These are phyloP conservation scores for Drosophila eugracilis DNA, from an alignment of 1,140 invertebrate genomes.

Conservation along the genomic window DNA sequence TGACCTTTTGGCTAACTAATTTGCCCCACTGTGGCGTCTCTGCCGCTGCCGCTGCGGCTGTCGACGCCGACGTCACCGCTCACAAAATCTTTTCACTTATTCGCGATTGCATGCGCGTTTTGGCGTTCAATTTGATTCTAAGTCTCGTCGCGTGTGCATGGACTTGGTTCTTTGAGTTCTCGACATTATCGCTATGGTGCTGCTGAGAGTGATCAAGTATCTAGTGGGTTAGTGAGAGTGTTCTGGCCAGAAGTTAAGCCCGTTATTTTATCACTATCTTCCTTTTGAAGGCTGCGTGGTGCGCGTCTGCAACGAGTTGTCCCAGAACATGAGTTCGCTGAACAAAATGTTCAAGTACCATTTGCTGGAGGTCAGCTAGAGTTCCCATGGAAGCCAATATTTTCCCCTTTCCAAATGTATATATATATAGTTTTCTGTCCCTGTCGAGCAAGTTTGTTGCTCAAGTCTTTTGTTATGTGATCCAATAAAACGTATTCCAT, in stretches of 20 bases:
- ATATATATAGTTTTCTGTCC: slow-evolving; percentile 19
- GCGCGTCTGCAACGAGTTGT: slow-evolving; percentile 70
- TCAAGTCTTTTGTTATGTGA: slow-evolving; percentile 50
- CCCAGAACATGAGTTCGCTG: slow-evolving; percentile 72
- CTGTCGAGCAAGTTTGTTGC: slow-evolving; percentile 44
- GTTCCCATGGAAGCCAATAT: not conserved
- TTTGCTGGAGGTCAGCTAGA: slow-evolving; percentile 62
- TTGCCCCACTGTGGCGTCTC: slow-evolving; percentile 52
- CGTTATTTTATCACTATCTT: slow-evolving; percentile 24
- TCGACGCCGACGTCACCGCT: slow-evolving; percentile 29
- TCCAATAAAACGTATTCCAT: slow-evolving; percentile 49
- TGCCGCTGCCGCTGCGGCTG: slow-evolving; percentile 2
- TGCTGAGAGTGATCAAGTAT: slow-evolving; percentile 79
- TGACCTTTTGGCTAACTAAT: slow-evolving; percentile 13
- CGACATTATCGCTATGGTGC: slow-evolving; percentile 60
- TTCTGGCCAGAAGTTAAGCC: slow-evolving; percentile 1
- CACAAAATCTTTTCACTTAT: slow-evolving; percentile 69
- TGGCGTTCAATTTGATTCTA: slow-evolving; percentile 80
- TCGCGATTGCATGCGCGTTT: slow-evolving; percentile 65
- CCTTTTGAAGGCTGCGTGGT: slow-evolving; percentile 64
- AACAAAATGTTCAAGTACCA: slow-evolving; percentile 79
- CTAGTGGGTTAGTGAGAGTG: slow-evolving; percentile 71
- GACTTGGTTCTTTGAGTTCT: slow-evolving; percentile 28
- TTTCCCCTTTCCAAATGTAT: not conserved
- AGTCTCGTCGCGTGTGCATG: slow-evolving; percentile 76